Evolutionary conservation across 2,113 vertebrate species (phyloP).

Genomic region (Mus musculus): DNA sequence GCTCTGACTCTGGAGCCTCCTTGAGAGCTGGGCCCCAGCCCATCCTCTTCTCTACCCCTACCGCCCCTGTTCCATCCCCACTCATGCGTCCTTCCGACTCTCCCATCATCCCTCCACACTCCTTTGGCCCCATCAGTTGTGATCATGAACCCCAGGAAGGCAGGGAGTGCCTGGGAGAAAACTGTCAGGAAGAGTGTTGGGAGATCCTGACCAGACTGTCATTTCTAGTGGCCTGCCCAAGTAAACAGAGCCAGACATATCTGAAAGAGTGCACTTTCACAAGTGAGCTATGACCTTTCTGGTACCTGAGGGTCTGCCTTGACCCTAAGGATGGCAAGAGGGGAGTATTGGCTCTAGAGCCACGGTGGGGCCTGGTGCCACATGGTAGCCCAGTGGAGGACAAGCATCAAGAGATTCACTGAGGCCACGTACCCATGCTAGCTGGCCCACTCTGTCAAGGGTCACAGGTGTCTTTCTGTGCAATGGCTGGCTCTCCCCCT

Average conservation of each 20-base stretch:
- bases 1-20: background rate
- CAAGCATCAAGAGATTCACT: fast-evolving
- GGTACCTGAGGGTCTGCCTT: background rate
- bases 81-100: fast-evolving
- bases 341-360: background rate
- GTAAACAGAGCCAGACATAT: too few relatives aligned
- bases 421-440: too few relatives aligned
- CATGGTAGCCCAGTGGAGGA: background rate
- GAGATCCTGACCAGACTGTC: too few relatives aligned
- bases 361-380: background rate
- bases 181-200: background rate
- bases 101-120: background rate
- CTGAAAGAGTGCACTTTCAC: too few relatives aligned
- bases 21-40: background rate
- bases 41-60: fast-evolving
- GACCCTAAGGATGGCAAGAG: background rate
- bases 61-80: background rate
- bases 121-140: background rate
- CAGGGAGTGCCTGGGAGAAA: background rate
- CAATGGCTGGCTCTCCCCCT: background rate
- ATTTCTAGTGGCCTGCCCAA: too few relatives aligned
- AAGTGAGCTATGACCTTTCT: background rate
- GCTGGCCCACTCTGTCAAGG: background rate
- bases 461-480: background rate
- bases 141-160: background rate